Evolutionary conservation across 1,140 invertebrate species (phyloP), one percentile per base, ranked within the genome.

Genomic region (Orussus abietinus): DNA sequence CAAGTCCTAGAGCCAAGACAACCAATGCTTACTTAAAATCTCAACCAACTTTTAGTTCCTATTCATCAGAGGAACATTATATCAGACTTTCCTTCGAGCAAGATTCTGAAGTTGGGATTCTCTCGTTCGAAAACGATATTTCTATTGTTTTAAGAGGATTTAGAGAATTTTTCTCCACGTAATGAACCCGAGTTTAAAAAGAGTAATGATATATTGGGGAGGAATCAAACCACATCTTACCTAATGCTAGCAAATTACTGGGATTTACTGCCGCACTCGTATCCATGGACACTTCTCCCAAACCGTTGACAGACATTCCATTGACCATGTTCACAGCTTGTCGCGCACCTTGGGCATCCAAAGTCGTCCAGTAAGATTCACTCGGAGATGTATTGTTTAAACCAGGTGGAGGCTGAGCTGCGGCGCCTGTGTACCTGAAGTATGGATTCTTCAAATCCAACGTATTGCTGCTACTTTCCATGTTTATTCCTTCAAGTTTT

Each of bases 391-490:
- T 85, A 44, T 82, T 86, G 57, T 88, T 90, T 31, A 85, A 83
- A 15, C 92, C 93, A 4, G 94, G 92, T 4, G 92, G 92, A 4
- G 90, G 88, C 42, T 86, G 84, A 1, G 88, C 87, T 1, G 88
- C 85, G 26, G 89, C 86, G 19, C 91, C 91, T 4, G 90, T 91
- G 57, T 92, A 92, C 68, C 87, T 78, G 75, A 99, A 99, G 79
- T 96, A 98, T 5, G 96, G 96, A 78, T 98, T 99, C 75, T 99
- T 99, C 50, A 99, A 77, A 75, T 99, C 96, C 59, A 99, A 77
- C 14, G 89, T 92, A 67, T 98, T 99, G 40, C 80, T 83, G 31
- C 88, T 90, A 48, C 71, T 68, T 25, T 81, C 81, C 49, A 84
- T 82, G 35, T 81, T 82, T 10, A 90, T 91, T 20, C 92, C 93